Evolutionary conservation across 2,797 vertebrate species (phyloP), one percentile per base, ranked within the genome.

Genomic region (Leuciscus waleckii): DNA sequence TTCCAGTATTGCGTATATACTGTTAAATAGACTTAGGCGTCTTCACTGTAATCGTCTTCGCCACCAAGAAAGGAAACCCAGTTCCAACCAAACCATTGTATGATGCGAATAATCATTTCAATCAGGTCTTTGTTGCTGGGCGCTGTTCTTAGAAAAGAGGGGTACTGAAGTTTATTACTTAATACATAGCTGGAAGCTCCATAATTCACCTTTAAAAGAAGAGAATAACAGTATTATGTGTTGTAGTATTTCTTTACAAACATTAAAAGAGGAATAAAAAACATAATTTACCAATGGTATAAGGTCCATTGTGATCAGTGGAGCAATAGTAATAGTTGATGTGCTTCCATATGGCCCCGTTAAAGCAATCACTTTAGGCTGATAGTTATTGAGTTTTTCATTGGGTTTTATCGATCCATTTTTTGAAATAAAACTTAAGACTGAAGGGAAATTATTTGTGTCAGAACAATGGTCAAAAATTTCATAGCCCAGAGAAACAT

Each of bases 51-150:
- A 75, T 86, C 75, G 0, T 95, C 90, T 0, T 94, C 79, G 0
- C 93, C 95, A 88, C 94, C 89, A 7, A 97, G 89, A 71, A 96
- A 91, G 0, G 94, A 95, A 1, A 98, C 92, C 97, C 97, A 98
- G 0, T 88, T 92, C 97, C 97, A 98, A 0, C 89, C 19, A 0
- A 97, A 97, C 17, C 74, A 88, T 85, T 76, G 82, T 61, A 97
- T 78, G 73, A 97, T 91, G 35, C 41, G 87, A 73, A 95, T 81
- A 10, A 97, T 93, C 32, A 93, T 91, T 26, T 95, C 87, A n/a
- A 95, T 95, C 16, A 95, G 90, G 49, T 94, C 63, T 87, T 87
- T 86, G 83, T 96, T 96, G 0, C 94, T 94, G 84, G 95, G 93
- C 21, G 95, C 91, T 6, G 95, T 97, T 77, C 93, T 92, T 21